These are phyloP conservation scores for Calephelis perditalis DNA, from an alignment of 2,888 invertebrate genomes.

Conservation along the genomic window DNA sequence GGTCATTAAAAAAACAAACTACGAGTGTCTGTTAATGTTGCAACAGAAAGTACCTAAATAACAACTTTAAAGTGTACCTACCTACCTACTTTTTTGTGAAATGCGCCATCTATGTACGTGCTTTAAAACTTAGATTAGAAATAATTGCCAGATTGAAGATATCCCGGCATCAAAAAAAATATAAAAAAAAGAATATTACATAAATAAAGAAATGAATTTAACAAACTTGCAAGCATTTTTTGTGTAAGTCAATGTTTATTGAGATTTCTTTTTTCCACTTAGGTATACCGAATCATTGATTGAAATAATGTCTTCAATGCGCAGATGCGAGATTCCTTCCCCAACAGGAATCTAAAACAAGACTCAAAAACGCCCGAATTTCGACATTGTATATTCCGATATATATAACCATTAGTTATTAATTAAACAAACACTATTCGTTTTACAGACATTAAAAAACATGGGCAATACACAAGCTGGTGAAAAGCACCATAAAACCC, in stretches of 20 bases:
- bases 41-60: no score
- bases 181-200: no score
- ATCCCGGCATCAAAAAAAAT: no score
- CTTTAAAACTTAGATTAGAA: not conserved
- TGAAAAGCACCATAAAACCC: slow-evolving; percentile 69
- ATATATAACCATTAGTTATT: no score
- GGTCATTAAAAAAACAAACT: no score
- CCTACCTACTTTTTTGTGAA: not conserved
- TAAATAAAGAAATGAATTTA: no score
- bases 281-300: not conserved
- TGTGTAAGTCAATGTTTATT: no score
- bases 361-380: not conserved
- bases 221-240: no score
- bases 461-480: slow-evolving; percentile 77
- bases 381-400: not conserved
- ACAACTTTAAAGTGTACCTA: no score
- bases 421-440: no score
- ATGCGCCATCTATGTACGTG: not conserved
- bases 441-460: slow-evolving; percentile 33
- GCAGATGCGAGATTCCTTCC: not conserved
- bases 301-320: not conserved
- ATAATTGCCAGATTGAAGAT: not conserved
- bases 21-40: no score
- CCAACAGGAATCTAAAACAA: not conserved
- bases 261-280: no score